Evolutionary conservation across 2,888 invertebrate species (phyloP).

Genomic region (Cataglyphis livida): DNA sequence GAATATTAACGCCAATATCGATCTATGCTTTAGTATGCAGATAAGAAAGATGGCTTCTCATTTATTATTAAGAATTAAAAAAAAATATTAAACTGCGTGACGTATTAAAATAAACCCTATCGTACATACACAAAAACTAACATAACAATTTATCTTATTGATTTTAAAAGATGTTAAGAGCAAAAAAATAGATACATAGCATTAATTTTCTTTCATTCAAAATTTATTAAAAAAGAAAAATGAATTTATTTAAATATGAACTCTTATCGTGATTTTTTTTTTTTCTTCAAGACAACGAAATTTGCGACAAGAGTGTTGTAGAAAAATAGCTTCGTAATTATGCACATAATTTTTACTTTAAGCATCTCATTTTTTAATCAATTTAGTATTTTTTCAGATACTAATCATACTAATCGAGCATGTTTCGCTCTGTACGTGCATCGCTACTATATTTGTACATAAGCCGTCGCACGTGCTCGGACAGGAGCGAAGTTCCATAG

Average conservation of each 20-base stretch:
- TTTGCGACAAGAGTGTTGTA: not conserved
- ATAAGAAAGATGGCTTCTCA: not conserved
- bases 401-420: slow-evolving; percentile 7
- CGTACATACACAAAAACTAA: not conserved
- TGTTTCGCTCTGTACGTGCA: not conserved
- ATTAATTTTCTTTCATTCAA: not conserved
- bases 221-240: not conserved
- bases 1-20: slow-evolving; percentile 24
- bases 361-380: not conserved
- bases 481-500: slow-evolving; percentile 10
- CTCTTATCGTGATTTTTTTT: not conserved
- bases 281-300: not conserved
- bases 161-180: not conserved
- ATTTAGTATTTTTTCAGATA: slow-evolving; percentile 10
- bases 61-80: slow-evolving; percentile 35
- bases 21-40: slow-evolving; percentile 4
- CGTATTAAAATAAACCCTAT: not conserved
- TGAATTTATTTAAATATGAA: not conserved
- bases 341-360: not conserved
- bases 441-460: slow-evolving; percentile 41
- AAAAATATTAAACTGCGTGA: slow-evolving; percentile 12
- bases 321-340: not conserved
- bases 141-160: not conserved
- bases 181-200: not conserved
- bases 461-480: slow-evolving; percentile 36